phyloP scores from a whole-genome alignment of 2,888 invertebrate species.

The Ichneumon xanthorius region DNA sequence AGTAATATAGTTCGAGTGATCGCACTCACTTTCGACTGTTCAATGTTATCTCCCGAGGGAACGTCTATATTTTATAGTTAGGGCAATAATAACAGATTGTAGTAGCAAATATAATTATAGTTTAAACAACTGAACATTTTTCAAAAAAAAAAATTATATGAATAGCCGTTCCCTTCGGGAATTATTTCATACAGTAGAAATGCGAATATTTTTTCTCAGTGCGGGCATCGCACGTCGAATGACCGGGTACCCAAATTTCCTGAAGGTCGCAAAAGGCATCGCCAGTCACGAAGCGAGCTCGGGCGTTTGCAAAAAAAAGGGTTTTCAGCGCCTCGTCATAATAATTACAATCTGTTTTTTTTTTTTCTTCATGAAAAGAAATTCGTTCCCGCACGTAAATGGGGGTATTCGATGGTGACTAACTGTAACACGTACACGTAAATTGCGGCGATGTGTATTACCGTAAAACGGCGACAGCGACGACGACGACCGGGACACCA shows the following conservation, averaged over 20 bases:
- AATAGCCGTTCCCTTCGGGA: too few species aligned
- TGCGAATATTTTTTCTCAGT: too few species aligned
- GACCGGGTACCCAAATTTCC: neutral
- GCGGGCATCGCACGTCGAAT: neutral
- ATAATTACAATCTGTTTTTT: conserved; percentile 16
- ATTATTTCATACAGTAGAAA: too few species aligned
- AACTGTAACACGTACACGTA: neutral
- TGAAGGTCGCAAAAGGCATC: neutral
- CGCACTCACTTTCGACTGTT: too few species aligned
- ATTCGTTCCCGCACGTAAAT: conserved; percentile 15
- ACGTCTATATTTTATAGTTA: too few species aligned
- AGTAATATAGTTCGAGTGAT: too few species aligned
- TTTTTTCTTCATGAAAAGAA: neutral
- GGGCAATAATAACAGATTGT: too few species aligned
- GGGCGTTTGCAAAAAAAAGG: conserved; percentile 12
- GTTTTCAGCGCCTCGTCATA: conserved; percentile 34
- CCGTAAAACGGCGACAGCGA: neutral
- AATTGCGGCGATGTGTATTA: conserved; percentile 22
- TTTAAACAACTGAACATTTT: too few species aligned
- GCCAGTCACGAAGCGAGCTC: conserved; percentile 11
- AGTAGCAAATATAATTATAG: too few species aligned
- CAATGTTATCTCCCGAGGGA: too few species aligned
- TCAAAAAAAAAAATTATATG: too few species aligned
- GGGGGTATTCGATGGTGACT: conserved; percentile 9
- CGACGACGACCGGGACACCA: conserved; percentile 38